A percentile compares a stretch with the other conserved stretches of the same genome.
Evolutionary conservation across 2,113 vertebrate species (phyloP).

Genomic region (Crotophaga sulcirostris): DNA sequence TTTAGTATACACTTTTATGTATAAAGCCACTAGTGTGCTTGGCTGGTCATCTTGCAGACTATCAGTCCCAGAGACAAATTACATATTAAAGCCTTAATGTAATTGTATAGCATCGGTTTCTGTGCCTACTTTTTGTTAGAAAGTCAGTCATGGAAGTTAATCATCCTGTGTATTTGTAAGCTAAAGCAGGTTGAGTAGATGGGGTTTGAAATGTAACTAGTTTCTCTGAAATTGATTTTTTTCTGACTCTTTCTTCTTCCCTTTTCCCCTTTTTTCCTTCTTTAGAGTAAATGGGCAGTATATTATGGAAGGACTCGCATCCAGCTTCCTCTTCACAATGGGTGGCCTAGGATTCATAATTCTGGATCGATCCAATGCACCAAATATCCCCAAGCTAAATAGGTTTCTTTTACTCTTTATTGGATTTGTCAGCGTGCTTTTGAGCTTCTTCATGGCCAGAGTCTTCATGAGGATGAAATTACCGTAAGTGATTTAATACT

Average conservation of each 20-base stretch:
- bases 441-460: conserved; percentile 99
- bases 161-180: neutral
- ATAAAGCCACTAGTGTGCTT: neutral
- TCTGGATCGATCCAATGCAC: conserved; percentile 96
- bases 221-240: neutral
- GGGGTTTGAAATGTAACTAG: neutral
- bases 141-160: neutral
- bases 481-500: conserved; percentile 85
- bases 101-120: neutral
- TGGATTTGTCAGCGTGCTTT: conserved; percentile 94
- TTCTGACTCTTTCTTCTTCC: neutral
- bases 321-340: conserved; percentile 99
- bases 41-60: neutral
- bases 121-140: neutral
- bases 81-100: neutral
- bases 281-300: conserved; percentile 96
- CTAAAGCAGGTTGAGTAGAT: neutral
- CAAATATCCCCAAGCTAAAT: conserved; percentile 97
- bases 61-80: neutral
- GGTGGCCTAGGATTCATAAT: conserved; percentile 97
- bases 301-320: conserved; percentile 98
- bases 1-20: neutral
- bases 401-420: conserved; percentile 97
- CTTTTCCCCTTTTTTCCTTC: neutral
- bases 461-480: conserved; percentile 99